These are phyloP conservation scores for Macaca mulatta DNA, from an alignment of 2,113 vertebrate genomes.

Conservation along the genomic window DNA sequence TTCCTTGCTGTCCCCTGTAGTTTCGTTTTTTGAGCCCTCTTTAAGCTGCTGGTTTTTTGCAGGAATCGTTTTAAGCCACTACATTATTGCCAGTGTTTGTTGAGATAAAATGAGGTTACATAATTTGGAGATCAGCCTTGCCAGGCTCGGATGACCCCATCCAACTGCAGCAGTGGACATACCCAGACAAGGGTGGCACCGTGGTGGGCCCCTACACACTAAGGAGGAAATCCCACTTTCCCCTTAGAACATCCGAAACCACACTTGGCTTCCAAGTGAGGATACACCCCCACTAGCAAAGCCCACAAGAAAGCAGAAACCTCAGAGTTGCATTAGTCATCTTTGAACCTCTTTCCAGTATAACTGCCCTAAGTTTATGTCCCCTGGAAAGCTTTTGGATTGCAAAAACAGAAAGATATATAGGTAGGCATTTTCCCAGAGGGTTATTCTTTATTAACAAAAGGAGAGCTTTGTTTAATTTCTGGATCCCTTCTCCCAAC, in stretches of 20 bases:
- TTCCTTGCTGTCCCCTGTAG: neutral
- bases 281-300: neutral
- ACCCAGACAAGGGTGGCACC: neutral
- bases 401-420: neutral
- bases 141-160: neutral
- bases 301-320: neutral
- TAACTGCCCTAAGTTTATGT: neutral
- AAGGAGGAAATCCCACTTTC: neutral
- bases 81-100: neutral
- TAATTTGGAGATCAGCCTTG: neutral
- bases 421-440: neutral
- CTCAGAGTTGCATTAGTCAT: neutral
- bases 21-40: neutral
- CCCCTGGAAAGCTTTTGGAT: neutral
- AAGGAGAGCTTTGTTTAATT: neutral
- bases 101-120: neutral
- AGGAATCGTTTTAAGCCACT: neutral
- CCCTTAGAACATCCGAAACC: neutral
- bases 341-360: neutral
- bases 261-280: neutral
- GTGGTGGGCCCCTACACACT: fast-evolving
- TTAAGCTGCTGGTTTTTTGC: neutral
- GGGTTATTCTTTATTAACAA: neutral
- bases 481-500: neutral
- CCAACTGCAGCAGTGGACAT: neutral